A percentile compares a stretch with the other conserved stretches of the same genome.
Evolutionary conservation across 2,797 vertebrate species (phyloP).

Genomic region (Podarcis lilfordi): DNA sequence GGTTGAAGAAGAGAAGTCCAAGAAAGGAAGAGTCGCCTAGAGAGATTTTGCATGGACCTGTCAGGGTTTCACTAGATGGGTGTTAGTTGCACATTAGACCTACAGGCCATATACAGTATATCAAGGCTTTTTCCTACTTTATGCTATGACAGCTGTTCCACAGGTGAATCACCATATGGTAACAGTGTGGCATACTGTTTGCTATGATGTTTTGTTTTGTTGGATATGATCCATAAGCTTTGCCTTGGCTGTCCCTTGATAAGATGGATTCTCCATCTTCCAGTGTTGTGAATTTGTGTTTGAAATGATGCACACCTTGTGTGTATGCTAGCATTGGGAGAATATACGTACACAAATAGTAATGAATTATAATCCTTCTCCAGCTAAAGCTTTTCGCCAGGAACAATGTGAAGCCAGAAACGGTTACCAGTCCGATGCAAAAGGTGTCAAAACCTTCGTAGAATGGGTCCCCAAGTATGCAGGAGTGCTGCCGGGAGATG

Average conservation of each 20-base stretch:
- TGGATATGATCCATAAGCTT: not conserved
- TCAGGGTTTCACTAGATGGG: not conserved
- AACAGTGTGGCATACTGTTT: not conserved
- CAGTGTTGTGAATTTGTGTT: not conserved
- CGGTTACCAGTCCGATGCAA: constrained; percentile 93
- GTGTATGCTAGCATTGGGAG: not conserved
- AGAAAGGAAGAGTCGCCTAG: not conserved
- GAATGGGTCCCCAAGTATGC: constrained; percentile 98
- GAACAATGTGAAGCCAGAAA: constrained; percentile 96
- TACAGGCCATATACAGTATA: not conserved
- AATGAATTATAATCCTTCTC: constrained; percentile 51
- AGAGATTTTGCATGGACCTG: not conserved
- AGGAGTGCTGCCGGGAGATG: constrained; percentile 90
- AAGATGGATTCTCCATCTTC: not conserved
- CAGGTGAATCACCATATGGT: not conserved
- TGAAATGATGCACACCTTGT: not conserved
- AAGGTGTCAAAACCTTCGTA: constrained; percentile 94
- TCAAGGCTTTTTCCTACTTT: not conserved
- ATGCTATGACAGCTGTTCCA: not conserved
- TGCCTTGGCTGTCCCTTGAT: not conserved
- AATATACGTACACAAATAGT: not conserved
- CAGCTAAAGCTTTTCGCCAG: constrained; percentile 92
- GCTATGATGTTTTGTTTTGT: not conserved
- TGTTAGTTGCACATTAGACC: too few species aligned
- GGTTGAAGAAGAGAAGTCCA: not conserved